Base-by-base conservation (phyloP, 1,140 invertebrate genomes). In the Apis laboriosa region DNA sequence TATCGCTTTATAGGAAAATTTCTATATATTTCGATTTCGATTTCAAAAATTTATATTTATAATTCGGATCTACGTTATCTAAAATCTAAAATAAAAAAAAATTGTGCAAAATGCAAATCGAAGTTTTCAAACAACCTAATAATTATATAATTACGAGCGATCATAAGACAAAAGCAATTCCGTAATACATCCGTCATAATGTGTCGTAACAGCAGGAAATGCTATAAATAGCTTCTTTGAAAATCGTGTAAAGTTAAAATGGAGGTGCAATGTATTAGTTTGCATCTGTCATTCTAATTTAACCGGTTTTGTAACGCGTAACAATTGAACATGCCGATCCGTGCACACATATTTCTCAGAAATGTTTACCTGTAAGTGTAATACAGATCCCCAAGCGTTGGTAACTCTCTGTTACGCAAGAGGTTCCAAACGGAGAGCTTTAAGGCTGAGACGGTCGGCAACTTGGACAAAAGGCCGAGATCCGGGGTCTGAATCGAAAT, bases 371-470 rank as follows among this genome's bases (percentile, higher is more conserved):
- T 94, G 93, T 95, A 96, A 0, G 95, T 90, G 58, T 93, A 92
- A 85, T 95, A 93, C n/a, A 95, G 1, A 0, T 94, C 94, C 17
- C 88, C 51, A 1, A 94, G 88, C 19, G 94, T 91, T 1, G 95
- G 95, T 51, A 95, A 90, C 83, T 97, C 96, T 61, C 95, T 94
- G 55, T 95, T 94, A 1, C 95, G 60, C 8, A 97, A 12, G 73
- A 95, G 94, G 88, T 95, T 95, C 7, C 97, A n/a, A 0, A 95
- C 34, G 43, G 96, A 97, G 56, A 96, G 92, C 68, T 92, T 94
- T 17, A 95, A 83, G 13, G 92, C 92, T 1, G 94, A 89, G 2
- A 95, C 79, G 66, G 90, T 90, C 4, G 95, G 95, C 0, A 96
- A 51, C 12, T 93, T 92, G 2, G 89, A 86, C 13, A 95, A 71